Evolutionary conservation across 1,140 invertebrate species (phyloP), one percentile per base, ranked within the genome.

Genomic region (Stegodyphus dumicola): DNA sequence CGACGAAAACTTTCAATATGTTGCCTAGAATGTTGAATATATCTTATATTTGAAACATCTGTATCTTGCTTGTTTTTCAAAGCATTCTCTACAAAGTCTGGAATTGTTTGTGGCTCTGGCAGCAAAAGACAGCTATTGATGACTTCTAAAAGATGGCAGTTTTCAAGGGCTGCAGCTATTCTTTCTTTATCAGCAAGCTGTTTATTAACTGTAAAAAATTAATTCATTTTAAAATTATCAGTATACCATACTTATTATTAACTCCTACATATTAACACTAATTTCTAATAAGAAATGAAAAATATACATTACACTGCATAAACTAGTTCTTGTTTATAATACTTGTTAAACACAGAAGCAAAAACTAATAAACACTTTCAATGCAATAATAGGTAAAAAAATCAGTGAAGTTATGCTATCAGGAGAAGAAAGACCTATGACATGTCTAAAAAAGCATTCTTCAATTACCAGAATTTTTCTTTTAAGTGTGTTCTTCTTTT

Each of bases 131-230:
- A 99, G 89, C 98, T 95, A 91, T 99, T 99, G 10, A 99, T 97
- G 53, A 99, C 97, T 91, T 95, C 94, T 53, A 98, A 93, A 5
- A 99, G 91, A 90, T 97, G 94, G 85, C 93, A 92, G 92, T 99
- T 99, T 90, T 99, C 98, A 86, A 99, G 91, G 2, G 98, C 98
- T 6, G 98, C 98, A 1, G 98, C 97, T 6, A 99, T 96, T 89
- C 98, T 91, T 92, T 99, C 98, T 90, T 99, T 99, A 90, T 99
- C 98, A 0, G 96, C 96, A 18, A 99, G 91, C 90, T 99, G 98
- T 90, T 99, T 99, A 90, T 99, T 99, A 2, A 99, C 95, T 51
- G 88, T 33, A 90, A 89, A 79, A 78, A 79, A 81, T 64, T 60
- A 15, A 10, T 60, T 69, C 17, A 69, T 9, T 48, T 69, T 13